Conservation (phyloP, 2,797 vertebrate species). For the Leuciscus waleckii region DNA sequence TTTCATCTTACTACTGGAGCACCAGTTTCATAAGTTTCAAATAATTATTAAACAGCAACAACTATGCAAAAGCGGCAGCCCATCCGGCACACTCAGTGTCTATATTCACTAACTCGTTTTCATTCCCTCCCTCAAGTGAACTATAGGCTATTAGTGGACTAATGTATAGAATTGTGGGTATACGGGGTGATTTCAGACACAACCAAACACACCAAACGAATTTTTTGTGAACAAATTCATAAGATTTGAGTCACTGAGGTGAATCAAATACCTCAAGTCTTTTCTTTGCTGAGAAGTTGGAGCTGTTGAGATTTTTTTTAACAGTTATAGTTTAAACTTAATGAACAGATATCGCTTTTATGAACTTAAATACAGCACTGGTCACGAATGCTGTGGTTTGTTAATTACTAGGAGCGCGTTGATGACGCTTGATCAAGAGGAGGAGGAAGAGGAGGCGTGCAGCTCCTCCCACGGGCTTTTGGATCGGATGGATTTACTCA, state of each 20-base stretch:
- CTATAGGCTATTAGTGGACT: too few species aligned
- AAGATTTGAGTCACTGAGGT: not conserved
- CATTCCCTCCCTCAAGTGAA: not conserved
- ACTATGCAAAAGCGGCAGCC: not conserved
- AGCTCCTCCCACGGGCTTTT: constrained; percentile 50
- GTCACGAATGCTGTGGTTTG: not conserved
- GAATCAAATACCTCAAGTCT: not conserved
- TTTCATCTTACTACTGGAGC: not conserved
- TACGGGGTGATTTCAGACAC: too few species aligned
- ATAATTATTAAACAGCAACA: not conserved
- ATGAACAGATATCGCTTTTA: not conserved
- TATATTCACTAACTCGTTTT: not conserved
- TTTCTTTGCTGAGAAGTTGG: not conserved
- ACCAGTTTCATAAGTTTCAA: not conserved
- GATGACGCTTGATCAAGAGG: constrained; percentile 32
- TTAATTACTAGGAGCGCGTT: not conserved
- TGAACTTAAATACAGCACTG: not conserved
- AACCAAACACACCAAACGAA: not conserved
- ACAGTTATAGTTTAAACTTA: not conserved
- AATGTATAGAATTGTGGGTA: too few species aligned
- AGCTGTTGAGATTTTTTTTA: not conserved
- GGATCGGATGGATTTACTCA: constrained; percentile 45
- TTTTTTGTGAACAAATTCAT: not conserved
- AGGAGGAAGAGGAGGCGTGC: constrained; percentile 9
- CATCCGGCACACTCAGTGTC: not conserved